Percentiles rank a stretch among this genome's conserved stretches.
Evolutionary conservation across 2,888 invertebrate genomes (phyloP).

Genomic region (Pammene fasciana): DNA sequence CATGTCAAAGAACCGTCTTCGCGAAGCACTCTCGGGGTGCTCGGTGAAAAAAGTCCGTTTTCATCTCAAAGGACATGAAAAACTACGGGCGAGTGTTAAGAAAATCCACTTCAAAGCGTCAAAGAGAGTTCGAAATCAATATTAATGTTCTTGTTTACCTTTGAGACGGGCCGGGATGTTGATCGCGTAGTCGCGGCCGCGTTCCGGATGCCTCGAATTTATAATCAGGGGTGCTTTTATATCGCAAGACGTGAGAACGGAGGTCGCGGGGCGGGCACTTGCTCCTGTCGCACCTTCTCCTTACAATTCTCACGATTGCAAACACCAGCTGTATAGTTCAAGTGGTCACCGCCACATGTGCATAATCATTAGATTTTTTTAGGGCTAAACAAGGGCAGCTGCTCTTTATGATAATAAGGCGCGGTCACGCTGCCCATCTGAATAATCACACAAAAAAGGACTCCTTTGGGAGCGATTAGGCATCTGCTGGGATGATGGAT

Average conservation of each 20-base stretch:
- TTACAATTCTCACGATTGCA: conserved; percentile 73
- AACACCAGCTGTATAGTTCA: conserved; percentile 64
- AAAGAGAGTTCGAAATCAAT: conserved; percentile 77
- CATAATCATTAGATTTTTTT: conserved; percentile 76
- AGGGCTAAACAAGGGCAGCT: conserved; percentile 74
- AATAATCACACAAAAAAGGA: conserved; percentile 59
- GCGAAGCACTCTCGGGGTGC: conserved; percentile 44
- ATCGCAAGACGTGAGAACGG: conserved; percentile 72
- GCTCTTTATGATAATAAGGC: conserved; percentile 66
- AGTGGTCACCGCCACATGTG: conserved; percentile 69
- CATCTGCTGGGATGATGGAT: conserved; percentile 50
- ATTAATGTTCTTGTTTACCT: conserved; percentile 80
- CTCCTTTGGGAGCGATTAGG: conserved; percentile 62
- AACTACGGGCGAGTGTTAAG: conserved; percentile 63
- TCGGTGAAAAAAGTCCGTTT: conserved; percentile 55
- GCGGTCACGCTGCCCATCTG: conserved; percentile 61
- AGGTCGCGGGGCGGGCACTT: conserved; percentile 77
- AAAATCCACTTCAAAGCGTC: conserved; percentile 72
- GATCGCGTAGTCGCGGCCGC: conserved; percentile 59
- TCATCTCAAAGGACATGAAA: conserved; percentile 69
- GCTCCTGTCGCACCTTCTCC: conserved; percentile 74
- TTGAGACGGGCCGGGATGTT: conserved; percentile 68
- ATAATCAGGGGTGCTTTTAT: conserved; percentile 76
- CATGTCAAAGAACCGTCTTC: conserved; percentile 54
- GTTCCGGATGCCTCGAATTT: conserved; percentile 71